Conservation (phyloP, 2,888 invertebrate species). For the Andrena haemorrhoa region DNA sequence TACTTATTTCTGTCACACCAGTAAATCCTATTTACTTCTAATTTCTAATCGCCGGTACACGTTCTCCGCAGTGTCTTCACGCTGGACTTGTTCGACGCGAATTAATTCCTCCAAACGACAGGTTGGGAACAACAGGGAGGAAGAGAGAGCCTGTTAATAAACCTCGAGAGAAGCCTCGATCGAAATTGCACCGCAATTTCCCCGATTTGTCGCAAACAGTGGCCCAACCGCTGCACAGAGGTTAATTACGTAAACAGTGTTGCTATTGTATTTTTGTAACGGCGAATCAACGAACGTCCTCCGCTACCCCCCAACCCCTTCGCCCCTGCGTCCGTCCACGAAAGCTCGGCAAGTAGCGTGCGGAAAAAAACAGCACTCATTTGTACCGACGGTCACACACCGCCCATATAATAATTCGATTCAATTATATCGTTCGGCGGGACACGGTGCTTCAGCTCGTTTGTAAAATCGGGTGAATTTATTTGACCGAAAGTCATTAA, state of each 20-base stretch:
- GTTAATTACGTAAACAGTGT: constrained; percentile 52
- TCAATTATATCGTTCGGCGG: constrained; percentile 50
- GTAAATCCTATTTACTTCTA: neutral
- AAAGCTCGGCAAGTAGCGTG: constrained; percentile 11
- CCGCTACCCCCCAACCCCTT: too few species aligned
- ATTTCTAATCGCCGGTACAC: neutral
- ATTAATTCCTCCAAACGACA: constrained; percentile 41
- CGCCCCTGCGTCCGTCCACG: neutral
- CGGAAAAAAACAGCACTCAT: constrained; percentile 36
- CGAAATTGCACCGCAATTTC: constrained; percentile 52
- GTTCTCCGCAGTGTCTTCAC: neutral
- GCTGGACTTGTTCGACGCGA: neutral
- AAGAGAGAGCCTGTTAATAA: constrained; percentile 48
- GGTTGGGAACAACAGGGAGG: neutral
- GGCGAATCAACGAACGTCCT: constrained; percentile 31
- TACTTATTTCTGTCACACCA: neutral
- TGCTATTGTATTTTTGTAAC: constrained; percentile 43
- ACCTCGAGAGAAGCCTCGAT: constrained; percentile 24
- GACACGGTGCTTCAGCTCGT: constrained; percentile 30
- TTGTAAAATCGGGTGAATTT: constrained; percentile 48
- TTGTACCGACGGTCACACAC: constrained; percentile 15
- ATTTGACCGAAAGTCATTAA: constrained; percentile 56
- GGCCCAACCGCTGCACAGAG: constrained; percentile 9
- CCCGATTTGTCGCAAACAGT: constrained; percentile 56
- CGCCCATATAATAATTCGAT: constrained; percentile 51